Conservation (phyloP, 2,113 vertebrate genomes). For the Clarias macrocephalus region DNA sequence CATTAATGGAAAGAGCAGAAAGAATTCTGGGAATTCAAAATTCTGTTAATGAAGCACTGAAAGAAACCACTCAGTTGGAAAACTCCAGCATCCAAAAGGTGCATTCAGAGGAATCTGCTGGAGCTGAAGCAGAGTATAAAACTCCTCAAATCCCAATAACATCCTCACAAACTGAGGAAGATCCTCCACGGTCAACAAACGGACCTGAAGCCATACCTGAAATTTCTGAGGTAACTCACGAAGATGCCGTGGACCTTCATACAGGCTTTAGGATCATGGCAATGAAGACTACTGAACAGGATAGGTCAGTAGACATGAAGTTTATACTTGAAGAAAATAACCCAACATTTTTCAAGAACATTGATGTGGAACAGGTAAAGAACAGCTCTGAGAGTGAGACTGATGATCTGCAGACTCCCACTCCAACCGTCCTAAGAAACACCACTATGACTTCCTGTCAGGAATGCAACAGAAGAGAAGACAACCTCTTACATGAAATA, state of each 20-base stretch:
- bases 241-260: not conserved
- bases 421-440: not conserved
- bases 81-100: not conserved
- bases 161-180: not conserved
- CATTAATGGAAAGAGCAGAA: conserved; percentile 64
- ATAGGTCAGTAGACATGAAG: not conserved
- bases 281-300: not conserved
- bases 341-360: not conserved
- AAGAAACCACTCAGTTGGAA: not conserved
- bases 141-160: not conserved
- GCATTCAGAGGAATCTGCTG: not conserved
- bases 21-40: conserved; percentile 68
- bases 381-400: not conserved
- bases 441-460: not conserved
- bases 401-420: not conserved
- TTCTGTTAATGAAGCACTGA: conserved; percentile 26
- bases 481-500: not conserved
- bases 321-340: not conserved
- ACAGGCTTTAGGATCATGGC: not conserved
- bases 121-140: not conserved
- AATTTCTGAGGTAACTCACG: not conserved
- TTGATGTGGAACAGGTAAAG: not conserved
- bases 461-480: not conserved
- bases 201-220: not conserved
- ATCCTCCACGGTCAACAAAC: not conserved